Base-by-base conservation (phyloP, 2,888 invertebrate species). In the Chelonus formosanus region DNA sequence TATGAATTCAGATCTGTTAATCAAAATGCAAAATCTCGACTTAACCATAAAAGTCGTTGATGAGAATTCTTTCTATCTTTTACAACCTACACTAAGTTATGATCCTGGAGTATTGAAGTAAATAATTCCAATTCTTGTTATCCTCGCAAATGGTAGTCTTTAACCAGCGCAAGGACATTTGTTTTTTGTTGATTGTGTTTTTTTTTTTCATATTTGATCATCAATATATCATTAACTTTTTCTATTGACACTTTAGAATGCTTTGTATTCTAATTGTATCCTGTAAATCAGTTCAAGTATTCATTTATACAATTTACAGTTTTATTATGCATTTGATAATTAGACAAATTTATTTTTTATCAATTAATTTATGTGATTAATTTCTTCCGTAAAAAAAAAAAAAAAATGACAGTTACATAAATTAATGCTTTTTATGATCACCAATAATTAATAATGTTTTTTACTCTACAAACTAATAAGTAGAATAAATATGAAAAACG, bases 81-180 rank as follows among this genome's bases (percentile, higher is more conserved):
- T 48, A 34, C 50, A 36, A 48, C 59, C 40, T 34, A 45, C 32
- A 31, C 47, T 31, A 7, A 47, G 10, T 10, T 4, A 40, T 20
- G 40, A 34, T 36, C 40, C 40, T 40, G 20, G 40, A 36, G 55
- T 55, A 36, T 10, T 36, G 55, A 4, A 36, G 20, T 32, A 53
- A 3, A 50, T 8, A 36, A n/a, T 10, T 10, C 55, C 10, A 10
- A 40, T 50, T 5, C 43, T 52, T 48, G 63, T 52, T 60, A 70
- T 71, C 72, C 71, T 72, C 67, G 71, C 64, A 55, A 63, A 50
- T 20, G 32, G n/a, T 50, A 20, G n/a, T 60, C 31, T 59, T 58
- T 68, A 71, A 68, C 61, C 63, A 62, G 66, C 67, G 72, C 74
- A 74, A 74, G 73, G 73, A 73, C 74, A 69, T 63, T 58, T 34